phyloP scores from a whole-genome alignment of 2,113 vertebrate genomes.

The Collichthys lucidus region DNA sequence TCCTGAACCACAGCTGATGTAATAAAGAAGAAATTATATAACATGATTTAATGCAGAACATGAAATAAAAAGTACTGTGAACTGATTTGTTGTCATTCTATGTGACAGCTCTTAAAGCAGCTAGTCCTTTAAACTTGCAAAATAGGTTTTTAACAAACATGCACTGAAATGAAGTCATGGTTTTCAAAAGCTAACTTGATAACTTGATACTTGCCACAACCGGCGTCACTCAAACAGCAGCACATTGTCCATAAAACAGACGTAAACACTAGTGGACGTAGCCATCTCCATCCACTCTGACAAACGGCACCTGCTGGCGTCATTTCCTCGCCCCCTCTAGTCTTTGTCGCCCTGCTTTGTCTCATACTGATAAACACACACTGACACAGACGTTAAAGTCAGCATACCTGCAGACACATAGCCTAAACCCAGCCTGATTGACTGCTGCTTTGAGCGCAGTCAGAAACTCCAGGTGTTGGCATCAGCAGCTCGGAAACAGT shows the following conservation, averaged over 20 bases:
- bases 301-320: conserved; percentile 16
- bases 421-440: conserved; percentile 48
- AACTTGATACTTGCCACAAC: neutral
- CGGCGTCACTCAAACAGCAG: conserved; percentile 3
- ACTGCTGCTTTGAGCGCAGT: conserved; percentile 7
- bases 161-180: neutral
- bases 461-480: conserved; percentile 13
- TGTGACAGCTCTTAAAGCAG: neutral
- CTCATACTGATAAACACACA: conserved; percentile 50
- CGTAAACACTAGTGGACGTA: neutral
- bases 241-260: conserved; percentile 1
- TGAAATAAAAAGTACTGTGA: no score
- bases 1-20: no score
- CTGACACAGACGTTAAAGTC: conserved; percentile 9
- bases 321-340: conserved; percentile 8
- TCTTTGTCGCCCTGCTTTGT: conserved; percentile 40
- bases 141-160: neutral
- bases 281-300: neutral
- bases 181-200: neutral
- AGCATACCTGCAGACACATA: conserved; percentile 32
- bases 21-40: no score
- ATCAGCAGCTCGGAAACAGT: neutral
- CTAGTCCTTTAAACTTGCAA: neutral
- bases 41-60: no score
- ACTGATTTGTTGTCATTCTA: no score